Evolutionary conservation across 1,140 invertebrate species (phyloP).

Genomic region (Cydia fagiglandana): DNA sequence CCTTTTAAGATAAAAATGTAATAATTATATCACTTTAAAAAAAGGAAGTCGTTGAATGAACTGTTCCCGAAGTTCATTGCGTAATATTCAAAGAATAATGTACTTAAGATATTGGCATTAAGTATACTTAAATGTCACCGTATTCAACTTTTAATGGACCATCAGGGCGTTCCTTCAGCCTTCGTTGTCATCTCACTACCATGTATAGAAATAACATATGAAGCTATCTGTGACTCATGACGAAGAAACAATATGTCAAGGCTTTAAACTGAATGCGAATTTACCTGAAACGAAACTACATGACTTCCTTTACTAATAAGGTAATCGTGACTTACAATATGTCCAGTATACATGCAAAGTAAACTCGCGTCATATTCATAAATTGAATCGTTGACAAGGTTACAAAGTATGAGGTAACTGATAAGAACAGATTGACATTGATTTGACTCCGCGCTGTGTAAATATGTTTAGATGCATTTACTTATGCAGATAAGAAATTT

Average conservation of each 20-base stretch:
- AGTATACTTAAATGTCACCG: slow-evolving; percentile 16
- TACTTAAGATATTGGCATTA: slow-evolving; percentile 27
- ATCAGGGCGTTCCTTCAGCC: slow-evolving; percentile 12
- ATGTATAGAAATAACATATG: slow-evolving; percentile 14
- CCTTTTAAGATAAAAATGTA: slow-evolving; percentile 38
- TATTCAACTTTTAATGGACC: slow-evolving; percentile 2
- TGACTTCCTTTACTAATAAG: slow-evolving; percentile 10
- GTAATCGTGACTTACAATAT: slow-evolving; percentile 20
- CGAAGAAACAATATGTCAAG: slow-evolving; percentile 28
- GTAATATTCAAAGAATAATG: slow-evolving; percentile 23
- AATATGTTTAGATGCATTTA: slow-evolving; percentile 15
- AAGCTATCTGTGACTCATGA: slow-evolving; percentile 13
- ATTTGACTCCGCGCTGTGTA: slow-evolving; percentile 42
- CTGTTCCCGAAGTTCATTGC: not conserved
- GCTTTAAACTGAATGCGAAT: slow-evolving; percentile 20
- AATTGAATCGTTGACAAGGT: slow-evolving; percentile 35
- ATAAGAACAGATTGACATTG: slow-evolving; percentile 43
- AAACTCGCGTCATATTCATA: slow-evolving; percentile 38
- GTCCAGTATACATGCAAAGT: slow-evolving; percentile 7
- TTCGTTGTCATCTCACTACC: slow-evolving; percentile 19
- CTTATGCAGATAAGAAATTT: slow-evolving; percentile 27
- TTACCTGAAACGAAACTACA: slow-evolving; percentile 21
- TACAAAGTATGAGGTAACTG: slow-evolving; percentile 33
- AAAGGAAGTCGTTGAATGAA: not conserved
- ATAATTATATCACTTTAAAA: not conserved